Evolutionary conservation across 37 sponge, comb jelly and placozoan species (phyloP).

Genomic region (Halisarca cf. caerulea): DNA sequence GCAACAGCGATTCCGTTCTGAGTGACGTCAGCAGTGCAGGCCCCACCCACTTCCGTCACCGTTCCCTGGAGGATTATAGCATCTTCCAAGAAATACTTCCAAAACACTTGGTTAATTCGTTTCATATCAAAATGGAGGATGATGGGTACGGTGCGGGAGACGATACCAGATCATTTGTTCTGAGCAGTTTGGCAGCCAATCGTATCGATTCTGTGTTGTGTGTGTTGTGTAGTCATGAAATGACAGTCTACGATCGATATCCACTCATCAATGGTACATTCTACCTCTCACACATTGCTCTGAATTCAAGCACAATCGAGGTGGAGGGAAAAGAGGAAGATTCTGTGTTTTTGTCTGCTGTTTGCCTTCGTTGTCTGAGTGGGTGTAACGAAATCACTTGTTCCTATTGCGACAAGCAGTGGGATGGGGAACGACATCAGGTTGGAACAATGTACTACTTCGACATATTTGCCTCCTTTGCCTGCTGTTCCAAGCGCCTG

Average conservation of each 20-base stretch:
- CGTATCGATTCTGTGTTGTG: slow-evolving; percentile 73
- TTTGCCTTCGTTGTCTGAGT: slow-evolving; percentile 79
- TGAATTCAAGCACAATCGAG: slow-evolving; percentile 42
- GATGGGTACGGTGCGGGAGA: slow-evolving; percentile 89
- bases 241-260: slow-evolving; percentile 90
- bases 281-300: slow-evolving; percentile 70
- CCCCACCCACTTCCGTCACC: slow-evolving; percentile 68
- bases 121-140: slow-evolving; percentile 96
- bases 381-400: slow-evolving; percentile 75
- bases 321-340: slow-evolving; percentile 74
- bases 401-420: slow-evolving; percentile 63
- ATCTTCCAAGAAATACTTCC: slow-evolving; percentile 70
- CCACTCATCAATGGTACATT: slow-evolving; percentile 90
- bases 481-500: slow-evolving; percentile 74
- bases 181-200: slow-evolving; percentile 72
- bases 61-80: slow-evolving; percentile 59
- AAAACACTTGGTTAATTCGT: slow-evolving; percentile 76
- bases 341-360: slow-evolving; percentile 68
- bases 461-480: slow-evolving; percentile 87
- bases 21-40: slow-evolving; percentile 52
- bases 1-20: slow-evolving; percentile 65
- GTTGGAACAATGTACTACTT: slow-evolving; percentile 92
- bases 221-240: slow-evolving; percentile 63
- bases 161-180: slow-evolving; percentile 81
- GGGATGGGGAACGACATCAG: slow-evolving; percentile 87